These are phyloP conservation scores for Varanus salvator DNA, from an alignment of 2,113 vertebrate genomes.

Conservation along the genomic window DNA sequence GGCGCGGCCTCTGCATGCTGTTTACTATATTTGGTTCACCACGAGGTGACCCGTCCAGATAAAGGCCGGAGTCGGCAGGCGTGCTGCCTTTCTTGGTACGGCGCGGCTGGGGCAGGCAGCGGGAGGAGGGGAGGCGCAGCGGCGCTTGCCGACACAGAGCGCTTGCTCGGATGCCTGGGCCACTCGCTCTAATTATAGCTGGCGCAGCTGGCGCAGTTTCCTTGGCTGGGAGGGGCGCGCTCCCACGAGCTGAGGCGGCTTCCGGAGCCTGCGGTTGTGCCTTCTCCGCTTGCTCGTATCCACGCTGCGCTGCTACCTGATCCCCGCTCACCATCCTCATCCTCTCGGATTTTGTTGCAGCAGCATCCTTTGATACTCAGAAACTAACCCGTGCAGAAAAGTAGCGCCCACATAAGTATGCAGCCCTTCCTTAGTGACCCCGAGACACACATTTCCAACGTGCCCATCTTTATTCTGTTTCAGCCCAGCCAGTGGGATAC, in stretches of 20 bases:
- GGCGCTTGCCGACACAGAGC: not conserved
- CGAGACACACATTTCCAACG: not conserved
- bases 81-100: slow-evolving; percentile 78
- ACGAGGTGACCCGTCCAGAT: slow-evolving; percentile 53
- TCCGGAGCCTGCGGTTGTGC: slow-evolving; percentile 1
- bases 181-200: slow-evolving; percentile 80
- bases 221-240: not conserved
- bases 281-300: not conserved
- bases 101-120: not conserved
- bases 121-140: slow-evolving; percentile 13
- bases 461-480: not conserved
- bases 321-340: not conserved
- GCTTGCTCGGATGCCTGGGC: not conserved
- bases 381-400: not conserved
- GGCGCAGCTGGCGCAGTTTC: slow-evolving; percentile 68
- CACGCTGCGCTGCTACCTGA: not conserved
- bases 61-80: slow-evolving; percentile 65
- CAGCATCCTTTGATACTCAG: not conserved
- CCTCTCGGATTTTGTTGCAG: not conserved
- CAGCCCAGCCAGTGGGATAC: not conserved
- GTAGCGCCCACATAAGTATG: not conserved
- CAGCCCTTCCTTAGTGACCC: not conserved
- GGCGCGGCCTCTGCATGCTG: slow-evolving; percentile 4
- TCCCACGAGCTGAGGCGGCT: not conserved
- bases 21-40: slow-evolving; percentile 75